phyloP scores from a whole-genome alignment of 2,113 vertebrate genomes.

The Epinephelus moara region DNA sequence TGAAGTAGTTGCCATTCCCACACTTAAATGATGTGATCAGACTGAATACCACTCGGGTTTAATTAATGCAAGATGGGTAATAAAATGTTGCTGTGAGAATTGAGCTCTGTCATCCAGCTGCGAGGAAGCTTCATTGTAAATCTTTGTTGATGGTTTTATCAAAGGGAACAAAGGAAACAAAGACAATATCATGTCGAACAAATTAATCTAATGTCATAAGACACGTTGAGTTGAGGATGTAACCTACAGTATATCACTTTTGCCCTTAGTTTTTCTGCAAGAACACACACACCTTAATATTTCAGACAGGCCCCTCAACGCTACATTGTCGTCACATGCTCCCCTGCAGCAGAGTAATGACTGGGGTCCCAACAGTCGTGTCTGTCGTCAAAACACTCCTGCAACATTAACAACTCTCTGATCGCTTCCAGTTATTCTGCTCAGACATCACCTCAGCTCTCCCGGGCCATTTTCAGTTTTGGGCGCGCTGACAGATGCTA shows the following conservation, averaged over 20 bases:
- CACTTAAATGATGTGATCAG: slow-evolving; percentile 55
- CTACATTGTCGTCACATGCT: background rate
- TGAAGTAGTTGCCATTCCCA: slow-evolving; percentile 59
- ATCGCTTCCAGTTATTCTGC: slow-evolving; percentile 24
- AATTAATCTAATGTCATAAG: slow-evolving; percentile 16
- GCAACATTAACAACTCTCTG: slow-evolving; percentile 36
- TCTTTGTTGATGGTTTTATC: slow-evolving; percentile 21
- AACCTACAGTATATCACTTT: background rate
- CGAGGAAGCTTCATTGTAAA: background rate
- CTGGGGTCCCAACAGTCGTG: slow-evolving; percentile 1
- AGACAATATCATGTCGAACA: background rate
- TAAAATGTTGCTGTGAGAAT: slow-evolving; percentile 32
- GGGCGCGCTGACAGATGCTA: slow-evolving; percentile 64
- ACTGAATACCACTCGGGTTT: slow-evolving; percentile 26
- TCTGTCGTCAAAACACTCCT: slow-evolving; percentile 51
- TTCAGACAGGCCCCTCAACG: slow-evolving; percentile 4
- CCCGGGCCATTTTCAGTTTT: slow-evolving; percentile 34
- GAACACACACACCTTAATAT: slow-evolving; percentile 1
- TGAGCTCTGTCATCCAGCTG: slow-evolving; percentile 8
- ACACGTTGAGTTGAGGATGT: background rate
- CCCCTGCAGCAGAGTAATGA: slow-evolving; percentile 21
- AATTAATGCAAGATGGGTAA: slow-evolving; percentile 65
- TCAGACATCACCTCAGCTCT: slow-evolving; percentile 54
- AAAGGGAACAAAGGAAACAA: slow-evolving; percentile 8
- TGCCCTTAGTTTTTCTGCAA: background rate